Conservation (phyloP, 2,797 vertebrate species). For the Eutrigla gurnardus region DNA sequence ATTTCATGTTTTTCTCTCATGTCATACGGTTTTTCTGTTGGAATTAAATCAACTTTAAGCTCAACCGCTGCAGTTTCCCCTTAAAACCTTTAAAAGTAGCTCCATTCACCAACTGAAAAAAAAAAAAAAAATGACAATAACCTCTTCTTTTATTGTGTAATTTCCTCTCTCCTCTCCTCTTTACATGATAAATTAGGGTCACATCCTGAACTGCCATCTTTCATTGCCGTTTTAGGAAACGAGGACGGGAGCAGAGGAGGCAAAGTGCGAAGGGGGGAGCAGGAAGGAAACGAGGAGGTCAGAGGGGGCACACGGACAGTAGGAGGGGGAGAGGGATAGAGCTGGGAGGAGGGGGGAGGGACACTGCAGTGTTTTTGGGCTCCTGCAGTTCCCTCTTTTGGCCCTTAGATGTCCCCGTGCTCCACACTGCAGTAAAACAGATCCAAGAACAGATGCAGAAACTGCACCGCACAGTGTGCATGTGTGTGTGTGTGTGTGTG, state of each 20-base stretch:
- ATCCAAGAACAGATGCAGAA: slow-evolving; percentile 39
- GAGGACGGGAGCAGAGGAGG: neutral
- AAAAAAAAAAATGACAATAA: neutral
- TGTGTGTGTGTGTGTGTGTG: slow-evolving; percentile 13
- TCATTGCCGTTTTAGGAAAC: neutral
- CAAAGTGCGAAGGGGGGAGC: neutral
- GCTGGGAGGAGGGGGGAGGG: slow-evolving; percentile 28
- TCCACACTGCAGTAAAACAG: slow-evolving; percentile 55
- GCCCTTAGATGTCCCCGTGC: slow-evolving; percentile 74
- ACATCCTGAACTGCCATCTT: neutral
- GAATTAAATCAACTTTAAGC: too few relatives aligned
- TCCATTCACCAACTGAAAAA: too few relatives aligned
- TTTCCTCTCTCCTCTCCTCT: neutral
- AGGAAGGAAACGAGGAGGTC: slow-evolving; percentile 15
- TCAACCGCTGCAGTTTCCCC: too few relatives aligned
- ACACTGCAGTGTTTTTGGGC: slow-evolving; percentile 74
- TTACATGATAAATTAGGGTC: neutral
- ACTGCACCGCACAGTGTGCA: slow-evolving; percentile 24
- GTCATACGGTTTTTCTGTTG: too few relatives aligned
- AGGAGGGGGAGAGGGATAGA: slow-evolving; percentile 14
- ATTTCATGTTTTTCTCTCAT: too few relatives aligned
- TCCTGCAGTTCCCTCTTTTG: slow-evolving; percentile 62
- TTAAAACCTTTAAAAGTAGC: too few relatives aligned
- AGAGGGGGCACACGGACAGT: slow-evolving; percentile 20
- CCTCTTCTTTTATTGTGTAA: neutral